Conservation (phyloP, 2,797 vertebrate genomes). For the Mormyrops attenuatus region DNA sequence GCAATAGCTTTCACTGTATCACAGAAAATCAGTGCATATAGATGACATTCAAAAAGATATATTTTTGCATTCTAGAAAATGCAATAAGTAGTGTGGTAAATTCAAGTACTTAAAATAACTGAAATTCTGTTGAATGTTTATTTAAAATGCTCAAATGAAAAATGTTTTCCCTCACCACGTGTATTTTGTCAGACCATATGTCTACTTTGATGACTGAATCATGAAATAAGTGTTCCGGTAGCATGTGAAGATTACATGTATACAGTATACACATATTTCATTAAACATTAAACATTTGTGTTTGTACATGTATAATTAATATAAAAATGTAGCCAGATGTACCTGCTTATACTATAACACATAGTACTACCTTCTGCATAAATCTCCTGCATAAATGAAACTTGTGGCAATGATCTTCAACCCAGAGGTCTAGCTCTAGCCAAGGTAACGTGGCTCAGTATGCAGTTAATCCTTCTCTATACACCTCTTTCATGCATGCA, state of each 20-base stretch:
- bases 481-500: not conserved
- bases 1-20: not conserved
- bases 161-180: not conserved
- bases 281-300: not conserved
- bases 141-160: not conserved
- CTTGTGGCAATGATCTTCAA: not conserved
- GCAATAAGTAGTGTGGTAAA: not conserved
- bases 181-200: not conserved
- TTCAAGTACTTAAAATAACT: not conserved
- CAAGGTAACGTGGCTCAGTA: not conserved
- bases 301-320: not conserved
- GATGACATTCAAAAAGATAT: not conserved
- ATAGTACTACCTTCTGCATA: not conserved
- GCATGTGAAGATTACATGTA: not conserved
- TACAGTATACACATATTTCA: not conserved
- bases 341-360: not conserved
- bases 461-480: not conserved
- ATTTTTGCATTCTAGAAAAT: not conserved
- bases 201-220: not conserved
- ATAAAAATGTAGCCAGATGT: not conserved
- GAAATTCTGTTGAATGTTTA: not conserved
- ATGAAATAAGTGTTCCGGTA: not conserved
- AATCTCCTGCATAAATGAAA: not conserved
- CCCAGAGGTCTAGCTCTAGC: not conserved
- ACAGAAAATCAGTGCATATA: not conserved